Evolutionary conservation across 1,140 invertebrate genomes (phyloP).

Genomic region (Andricus grossulariae): DNA sequence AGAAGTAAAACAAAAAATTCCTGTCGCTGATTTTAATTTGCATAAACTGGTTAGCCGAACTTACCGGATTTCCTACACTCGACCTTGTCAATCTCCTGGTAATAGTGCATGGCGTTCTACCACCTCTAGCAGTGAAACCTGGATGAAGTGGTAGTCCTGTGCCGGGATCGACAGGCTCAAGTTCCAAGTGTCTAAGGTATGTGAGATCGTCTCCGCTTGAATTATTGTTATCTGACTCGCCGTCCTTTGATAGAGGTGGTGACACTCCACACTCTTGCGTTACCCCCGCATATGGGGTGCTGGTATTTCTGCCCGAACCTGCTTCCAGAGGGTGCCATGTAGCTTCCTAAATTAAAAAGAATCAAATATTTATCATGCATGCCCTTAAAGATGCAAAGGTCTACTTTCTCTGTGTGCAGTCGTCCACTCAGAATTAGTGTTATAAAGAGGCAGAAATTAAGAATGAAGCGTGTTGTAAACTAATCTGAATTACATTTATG

Average conservation of each 20-base stretch:
- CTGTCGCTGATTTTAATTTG: neutral
- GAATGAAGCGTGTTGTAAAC: too few species aligned
- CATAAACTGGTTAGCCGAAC: constrained; percentile 50
- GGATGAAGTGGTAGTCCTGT: constrained; percentile 66
- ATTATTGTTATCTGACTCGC: constrained; percentile 73
- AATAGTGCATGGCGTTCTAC: constrained; percentile 89
- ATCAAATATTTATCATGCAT: neutral
- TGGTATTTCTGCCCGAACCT: constrained; percentile 69
- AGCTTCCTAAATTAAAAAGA: constrained; percentile 70
- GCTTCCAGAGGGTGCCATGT: constrained; percentile 75
- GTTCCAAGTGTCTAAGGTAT: constrained; percentile 86
- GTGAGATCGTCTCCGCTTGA: constrained; percentile 73
- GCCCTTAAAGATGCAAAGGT: neutral
- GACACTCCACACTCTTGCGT: constrained; percentile 68
- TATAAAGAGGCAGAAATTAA: neutral
- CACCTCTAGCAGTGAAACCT: constrained; percentile 75
- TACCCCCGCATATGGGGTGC: constrained; percentile 65
- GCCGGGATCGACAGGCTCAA: constrained; percentile 80
- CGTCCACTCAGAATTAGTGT: neutral
- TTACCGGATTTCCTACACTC: constrained; percentile 66
- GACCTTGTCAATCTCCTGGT: constrained; percentile 79
- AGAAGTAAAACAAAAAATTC: too few species aligned
- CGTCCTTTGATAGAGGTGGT: constrained; percentile 68
- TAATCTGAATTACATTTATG: too few species aligned
- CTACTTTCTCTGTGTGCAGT: neutral